Conservation (phyloP, 2,113 vertebrate species). For the Triplophysa dalaica region DNA sequence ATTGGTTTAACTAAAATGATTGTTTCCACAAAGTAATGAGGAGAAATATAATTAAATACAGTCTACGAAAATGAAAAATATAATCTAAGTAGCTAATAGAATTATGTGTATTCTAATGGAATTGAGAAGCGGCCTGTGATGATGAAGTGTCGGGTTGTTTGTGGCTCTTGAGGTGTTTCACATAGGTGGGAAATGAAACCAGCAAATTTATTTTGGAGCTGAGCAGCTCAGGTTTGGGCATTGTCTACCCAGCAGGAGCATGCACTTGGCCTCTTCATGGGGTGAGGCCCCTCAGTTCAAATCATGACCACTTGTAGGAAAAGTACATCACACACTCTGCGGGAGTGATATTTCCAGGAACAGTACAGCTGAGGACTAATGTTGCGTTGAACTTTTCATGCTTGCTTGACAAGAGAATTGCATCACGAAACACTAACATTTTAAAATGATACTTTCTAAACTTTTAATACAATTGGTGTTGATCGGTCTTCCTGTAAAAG, state of each 20-base stretch:
- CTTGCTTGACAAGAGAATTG: constrained; percentile 10
- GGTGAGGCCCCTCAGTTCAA: constrained; percentile 39
- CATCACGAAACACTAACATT: neutral
- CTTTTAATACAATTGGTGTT: no score
- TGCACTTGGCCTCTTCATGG: constrained; percentile 24
- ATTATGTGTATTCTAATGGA: constrained; percentile 42
- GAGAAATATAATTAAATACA: constrained; percentile 26
- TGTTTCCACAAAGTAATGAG: constrained; percentile 39
- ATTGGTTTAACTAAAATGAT: constrained; percentile 20
- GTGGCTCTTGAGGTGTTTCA: constrained; percentile 17
- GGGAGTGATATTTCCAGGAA: constrained; percentile 32
- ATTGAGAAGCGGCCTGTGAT: constrained; percentile 13
- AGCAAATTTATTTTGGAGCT: neutral
- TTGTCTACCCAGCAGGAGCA: constrained; percentile 31
- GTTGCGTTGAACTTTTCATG: neutral
- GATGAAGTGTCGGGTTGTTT: constrained; percentile 44
- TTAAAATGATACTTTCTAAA: neutral
- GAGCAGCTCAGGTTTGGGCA: constrained; percentile 4
- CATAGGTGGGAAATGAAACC: constrained; percentile 8
- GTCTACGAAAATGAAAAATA: constrained; percentile 46
- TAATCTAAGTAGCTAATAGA: constrained; percentile 34
- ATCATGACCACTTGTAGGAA: constrained; percentile 49
- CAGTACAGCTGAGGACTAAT: neutral
- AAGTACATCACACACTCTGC: constrained; percentile 40
- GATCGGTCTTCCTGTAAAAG: no score